Base-by-base conservation (phyloP, 2,797 vertebrate genomes). In the Anisognathus igniventris region DNA sequence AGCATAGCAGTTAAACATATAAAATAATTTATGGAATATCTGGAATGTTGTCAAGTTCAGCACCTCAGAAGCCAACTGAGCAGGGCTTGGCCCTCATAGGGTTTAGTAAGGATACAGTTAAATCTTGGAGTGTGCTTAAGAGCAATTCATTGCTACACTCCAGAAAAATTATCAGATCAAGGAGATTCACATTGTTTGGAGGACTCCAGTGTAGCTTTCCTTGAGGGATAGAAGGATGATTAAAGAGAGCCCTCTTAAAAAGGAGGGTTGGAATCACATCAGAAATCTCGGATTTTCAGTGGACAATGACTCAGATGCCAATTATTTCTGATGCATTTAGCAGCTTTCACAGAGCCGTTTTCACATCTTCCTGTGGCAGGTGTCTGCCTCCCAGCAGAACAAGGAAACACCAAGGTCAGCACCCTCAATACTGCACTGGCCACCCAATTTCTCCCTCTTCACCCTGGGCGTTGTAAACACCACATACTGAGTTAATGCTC, bases 381-480 rank as follows among this genome's bases (percentile, higher is more conserved):
- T n/a, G 28, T 53, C 39, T 86, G 61, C 9, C 18, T 89, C 27
- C 22, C 51, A 40, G 25, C 0, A 74, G 30, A 61, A 48, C 5
- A 58, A 71, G 18, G 27, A 50, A 87, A 79, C 39, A 44, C 4
- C 4, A 1, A 73, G 64, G 40, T 4, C 5, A 2, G 13, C 39
- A 89, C 28, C 30, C 13, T 39, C 0, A 0, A 1, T 20, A 24
- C 6, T 54, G 75, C 4, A 1, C 51, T 66, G 53, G 17, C 11
- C 25, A 37, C 27, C 12, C 37, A 78, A 7, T 10, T 47, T 37
- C 68, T 62, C 11, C 8, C 24, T 70, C 10, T 65, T 66, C 48
- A 39, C 39, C 17, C 37, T 31, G 45, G 17, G 12, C 42, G 31
- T 12, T 75, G 23, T 66, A 73, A 86, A 56, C 18, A 58, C 5